Conservation (phyloP, 1,140 invertebrate genomes). For the Camponotus vicinus region DNA sequence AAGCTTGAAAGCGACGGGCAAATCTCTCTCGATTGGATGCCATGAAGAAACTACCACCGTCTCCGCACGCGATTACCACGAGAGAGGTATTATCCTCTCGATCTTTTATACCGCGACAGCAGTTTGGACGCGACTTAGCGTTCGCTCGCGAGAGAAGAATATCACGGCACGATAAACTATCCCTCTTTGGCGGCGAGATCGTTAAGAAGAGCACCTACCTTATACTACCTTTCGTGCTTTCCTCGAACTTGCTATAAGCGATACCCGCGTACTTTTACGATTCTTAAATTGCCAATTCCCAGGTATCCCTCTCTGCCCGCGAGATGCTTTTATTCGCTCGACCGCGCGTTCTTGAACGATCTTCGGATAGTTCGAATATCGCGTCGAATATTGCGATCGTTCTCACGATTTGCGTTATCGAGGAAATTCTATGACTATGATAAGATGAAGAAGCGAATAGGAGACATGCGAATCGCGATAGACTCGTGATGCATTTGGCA, state of each 20-base stretch:
- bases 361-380: background rate
- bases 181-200: slow-evolving; percentile 32
- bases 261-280: slow-evolving; percentile 75
- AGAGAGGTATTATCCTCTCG: slow-evolving; percentile 7
- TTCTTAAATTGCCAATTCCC: slow-evolving; percentile 78
- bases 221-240: slow-evolving; percentile 27
- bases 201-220: slow-evolving; percentile 46
- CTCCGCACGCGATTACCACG: background rate
- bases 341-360: slow-evolving; percentile 66
- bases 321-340: slow-evolving; percentile 74
- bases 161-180: slow-evolving; percentile 25
- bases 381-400: slow-evolving; percentile 3
- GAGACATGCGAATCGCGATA: slow-evolving; percentile 25
- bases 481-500: background rate
- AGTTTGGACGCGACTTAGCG: background rate
- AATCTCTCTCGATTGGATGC: slow-evolving; percentile 4
- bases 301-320: slow-evolving; percentile 34
- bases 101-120: slow-evolving; percentile 31
- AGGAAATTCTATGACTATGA: background rate
- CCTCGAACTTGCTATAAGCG: slow-evolving; percentile 52
- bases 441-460: slow-evolving; percentile 21
- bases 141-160: slow-evolving; percentile 29
- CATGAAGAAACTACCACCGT: slow-evolving; percentile 34
- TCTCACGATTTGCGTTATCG: slow-evolving; percentile 34
- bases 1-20: slow-evolving; percentile 22